Base-by-base conservation (phyloP, 1,140 invertebrate species). In the Drepana arcuata region DNA sequence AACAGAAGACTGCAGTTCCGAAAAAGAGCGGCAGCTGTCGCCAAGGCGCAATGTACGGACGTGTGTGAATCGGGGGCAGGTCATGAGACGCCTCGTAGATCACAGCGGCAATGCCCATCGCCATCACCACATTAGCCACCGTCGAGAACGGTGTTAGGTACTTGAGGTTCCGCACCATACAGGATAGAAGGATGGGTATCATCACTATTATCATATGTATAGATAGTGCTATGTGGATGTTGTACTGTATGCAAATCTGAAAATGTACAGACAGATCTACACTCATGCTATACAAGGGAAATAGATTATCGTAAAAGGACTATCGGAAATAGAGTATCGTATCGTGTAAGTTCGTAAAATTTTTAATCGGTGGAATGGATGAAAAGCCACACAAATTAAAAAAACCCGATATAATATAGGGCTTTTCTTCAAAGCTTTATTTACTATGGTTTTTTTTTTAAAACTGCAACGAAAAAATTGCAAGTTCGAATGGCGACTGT, bases 1-100 rank as follows among this genome's bases (percentile, higher is more conserved):
- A 93, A 16, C 91, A 90, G 57, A 91, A 93, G 34, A 93, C 88
- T 16, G 91, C 89, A 4, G 91, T 93, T 28, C 91, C 91, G 51
- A 93, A 92, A 66, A 88, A 94, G 1, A 93, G 73, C 0, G 92
- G 91, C 41, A 93, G 49, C 14, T 85, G 72, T 28, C 82, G 68
- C 73, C 86, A 88, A 7, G 81, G 69, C 0, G 86, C 88, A 11
- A 90, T 73, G 46, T 86, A 87, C 10, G 64, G 59, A 44, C 88
- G 85, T 7, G 80, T 62, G 10, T 32, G 6, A 0, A 89, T 63
- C 1, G 86, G 61, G 2, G 94, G 91, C 7, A 95, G 61, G 36
- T 91, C 86, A 38, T 87, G 80, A 3, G 86, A 71, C 9, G 91
- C 87, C 51, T 90, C 89, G 60, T 92, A 95, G 44, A 96, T 79